Evolutionary conservation across 2,113 vertebrate genomes (phyloP).

Genomic region (Hucho hucho): DNA sequence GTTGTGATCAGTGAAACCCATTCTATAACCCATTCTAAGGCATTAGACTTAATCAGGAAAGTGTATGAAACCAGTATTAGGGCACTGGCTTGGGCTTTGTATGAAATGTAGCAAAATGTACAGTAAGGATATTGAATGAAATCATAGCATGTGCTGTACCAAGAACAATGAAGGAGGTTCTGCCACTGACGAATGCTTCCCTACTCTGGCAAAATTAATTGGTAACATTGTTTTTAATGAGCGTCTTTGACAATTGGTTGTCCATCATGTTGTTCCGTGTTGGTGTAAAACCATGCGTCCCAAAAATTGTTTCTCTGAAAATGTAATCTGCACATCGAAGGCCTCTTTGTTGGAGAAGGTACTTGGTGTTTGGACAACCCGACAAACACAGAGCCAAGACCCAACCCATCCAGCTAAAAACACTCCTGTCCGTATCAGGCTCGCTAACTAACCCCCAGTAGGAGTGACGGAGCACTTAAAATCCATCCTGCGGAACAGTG

Average conservation of each 20-base stretch:
- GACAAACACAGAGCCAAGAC: conserved; percentile 45
- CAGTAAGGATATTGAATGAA: conserved; percentile 52
- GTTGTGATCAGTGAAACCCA: conserved; percentile 50
- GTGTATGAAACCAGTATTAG: conserved; percentile 28
- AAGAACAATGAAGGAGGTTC: conserved; percentile 46
- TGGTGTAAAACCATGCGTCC: conserved; percentile 31
- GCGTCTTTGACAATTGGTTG: conserved; percentile 63
- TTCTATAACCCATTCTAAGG: conserved; percentile 62
- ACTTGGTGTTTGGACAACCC: conserved; percentile 51
- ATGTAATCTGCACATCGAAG: conserved; percentile 66
- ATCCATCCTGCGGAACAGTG: conserved; percentile 46
- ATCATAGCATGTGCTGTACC: conserved; percentile 57
- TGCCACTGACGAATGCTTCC: conserved; percentile 50
- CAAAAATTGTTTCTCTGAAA: conserved; percentile 40
- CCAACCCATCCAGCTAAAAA: conserved; percentile 31
- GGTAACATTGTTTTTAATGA: conserved; percentile 48
- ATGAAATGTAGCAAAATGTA: conserved; percentile 64
- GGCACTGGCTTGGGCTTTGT: conserved; percentile 40
- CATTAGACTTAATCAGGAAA: conserved; percentile 62
- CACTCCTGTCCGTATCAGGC: conserved; percentile 51
- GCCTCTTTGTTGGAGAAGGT: conserved; percentile 72
- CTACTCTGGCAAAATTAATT: conserved; percentile 62
- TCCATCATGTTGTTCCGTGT: conserved; percentile 36
- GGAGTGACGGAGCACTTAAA: conserved; percentile 39
- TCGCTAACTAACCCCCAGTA: conserved; percentile 23